A percentile compares a stretch with the other conserved stretches of the same genome.
Conservation (phyloP, 2,113 vertebrate species). For the Catagonus wagneri region DNA sequence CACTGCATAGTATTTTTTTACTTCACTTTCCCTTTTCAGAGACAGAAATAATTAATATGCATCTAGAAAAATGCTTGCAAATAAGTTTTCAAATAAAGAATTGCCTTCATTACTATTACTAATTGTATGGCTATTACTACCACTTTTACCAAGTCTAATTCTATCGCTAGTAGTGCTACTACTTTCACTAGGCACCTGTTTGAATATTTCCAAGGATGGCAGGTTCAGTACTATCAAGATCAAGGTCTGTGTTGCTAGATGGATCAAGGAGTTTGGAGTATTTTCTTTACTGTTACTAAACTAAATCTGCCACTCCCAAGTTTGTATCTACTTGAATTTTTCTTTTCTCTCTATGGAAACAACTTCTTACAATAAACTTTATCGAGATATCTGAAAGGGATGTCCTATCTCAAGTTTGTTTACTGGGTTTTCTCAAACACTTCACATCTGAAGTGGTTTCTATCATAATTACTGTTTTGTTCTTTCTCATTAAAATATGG, state of each 20-base stretch:
- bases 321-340: neutral
- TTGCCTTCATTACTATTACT: neutral
- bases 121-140: neutral
- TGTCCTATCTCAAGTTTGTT: neutral
- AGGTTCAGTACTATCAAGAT: neutral
- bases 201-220: neutral
- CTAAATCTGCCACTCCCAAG: neutral
- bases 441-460: no score
- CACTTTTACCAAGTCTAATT: neutral
- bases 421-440: neutral
- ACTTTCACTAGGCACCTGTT: neutral
- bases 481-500: accelerated
- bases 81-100: neutral
- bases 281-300: neutral
- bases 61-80: neutral
- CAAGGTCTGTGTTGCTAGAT: neutral
- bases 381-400: neutral
- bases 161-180: accelerated
- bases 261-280: neutral
- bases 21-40: neutral
- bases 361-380: neutral
- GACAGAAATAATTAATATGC: neutral
- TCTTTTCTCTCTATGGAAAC: neutral
- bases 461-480: neutral
- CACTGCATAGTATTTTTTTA: neutral